These are phyloP conservation scores for Drosophila mauritiana DNA, from an alignment of 1,140 invertebrate species.

Conservation along the genomic window DNA sequence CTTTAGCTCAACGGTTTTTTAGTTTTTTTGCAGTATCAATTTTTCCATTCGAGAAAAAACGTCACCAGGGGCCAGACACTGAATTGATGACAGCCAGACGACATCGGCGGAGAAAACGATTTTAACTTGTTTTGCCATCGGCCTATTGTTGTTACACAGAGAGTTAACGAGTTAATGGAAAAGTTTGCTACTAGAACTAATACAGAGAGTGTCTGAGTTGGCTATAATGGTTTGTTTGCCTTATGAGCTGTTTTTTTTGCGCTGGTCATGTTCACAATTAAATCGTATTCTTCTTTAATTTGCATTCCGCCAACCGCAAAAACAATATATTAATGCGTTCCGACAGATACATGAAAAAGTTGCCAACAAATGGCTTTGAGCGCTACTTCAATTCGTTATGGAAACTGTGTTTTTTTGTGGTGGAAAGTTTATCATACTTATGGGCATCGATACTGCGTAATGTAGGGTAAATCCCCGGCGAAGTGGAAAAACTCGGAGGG, in stretches of 20 bases:
- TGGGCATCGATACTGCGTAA: conserved; percentile 9
- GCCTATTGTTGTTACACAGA: conserved; percentile 65
- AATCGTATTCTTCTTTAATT: conserved; percentile 40
- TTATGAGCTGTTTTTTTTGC: conserved; percentile 26
- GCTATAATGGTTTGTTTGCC: conserved; percentile 14
- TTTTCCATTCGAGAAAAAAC: conserved; percentile 62
- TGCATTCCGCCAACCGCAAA: conserved; percentile 41
- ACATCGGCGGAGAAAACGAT: conserved; percentile 44
- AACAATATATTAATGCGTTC: conserved; percentile 27
- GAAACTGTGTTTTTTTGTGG: conserved; percentile 22
- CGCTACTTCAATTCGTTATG: conserved; percentile 37
- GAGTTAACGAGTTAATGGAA: conserved; percentile 78
- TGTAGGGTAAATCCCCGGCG: conserved; percentile 15
- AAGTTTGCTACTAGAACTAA: conserved; percentile 64
- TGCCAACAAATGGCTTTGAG: conserved; percentile 27
- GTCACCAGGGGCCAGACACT: conserved; percentile 49
- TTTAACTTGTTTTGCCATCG: conserved; percentile 49
- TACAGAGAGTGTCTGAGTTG: conserved; percentile 22
- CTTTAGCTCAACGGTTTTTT: conserved; percentile 41
- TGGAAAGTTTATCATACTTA: conserved; percentile 35
- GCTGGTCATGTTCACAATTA: conserved; percentile 49
- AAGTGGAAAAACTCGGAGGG: conserved; percentile 10
- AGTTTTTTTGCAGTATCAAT: conserved; percentile 27
- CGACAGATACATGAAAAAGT: conserved; percentile 22
- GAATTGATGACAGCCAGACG: conserved; percentile 69